Evolutionary conservation across 2,888 invertebrate genomes (phyloP).

Genomic region (Athalia cordata): DNA sequence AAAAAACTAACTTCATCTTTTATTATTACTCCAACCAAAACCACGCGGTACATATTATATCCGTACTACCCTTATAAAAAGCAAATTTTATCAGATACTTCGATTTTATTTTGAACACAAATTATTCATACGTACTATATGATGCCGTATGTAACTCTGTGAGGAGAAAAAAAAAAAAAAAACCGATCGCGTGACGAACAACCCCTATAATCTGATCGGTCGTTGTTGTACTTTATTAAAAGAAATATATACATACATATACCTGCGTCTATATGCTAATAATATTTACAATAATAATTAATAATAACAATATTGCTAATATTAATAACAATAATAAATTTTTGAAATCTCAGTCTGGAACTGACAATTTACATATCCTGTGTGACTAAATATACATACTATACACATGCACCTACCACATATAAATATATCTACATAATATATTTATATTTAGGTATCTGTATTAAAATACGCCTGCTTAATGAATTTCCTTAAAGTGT

Average conservation of each 20-base stretch:
- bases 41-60: too few relatives aligned
- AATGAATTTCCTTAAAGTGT: constrained; percentile 20
- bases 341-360: constrained; percentile 31
- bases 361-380: constrained; percentile 30
- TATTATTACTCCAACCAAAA: neutral
- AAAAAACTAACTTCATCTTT: neutral
- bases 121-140: neutral
- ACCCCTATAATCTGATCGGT: neutral
- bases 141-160: neutral
- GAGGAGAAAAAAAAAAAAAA: neutral
- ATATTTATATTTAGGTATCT: neutral
- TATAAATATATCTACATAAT: neutral
- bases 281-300: constrained; percentile 17
- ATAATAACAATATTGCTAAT: constrained; percentile 16
- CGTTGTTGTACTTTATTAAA: constrained; percentile 9
- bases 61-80: too few relatives aligned
- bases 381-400: constrained; percentile 14
- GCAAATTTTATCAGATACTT: neutral
- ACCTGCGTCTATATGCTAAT: too few relatives aligned
- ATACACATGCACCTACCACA: too few relatives aligned
- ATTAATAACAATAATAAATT: neutral
- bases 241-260: neutral
- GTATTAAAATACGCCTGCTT: neutral
- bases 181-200: constrained; percentile 5
- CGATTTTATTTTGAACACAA: neutral